Percentiles rank a stretch among this genome's conserved stretches.
phyloP scores from a whole-genome alignment of 2,888 invertebrate species.

The Malthinus flaveolus region DNA sequence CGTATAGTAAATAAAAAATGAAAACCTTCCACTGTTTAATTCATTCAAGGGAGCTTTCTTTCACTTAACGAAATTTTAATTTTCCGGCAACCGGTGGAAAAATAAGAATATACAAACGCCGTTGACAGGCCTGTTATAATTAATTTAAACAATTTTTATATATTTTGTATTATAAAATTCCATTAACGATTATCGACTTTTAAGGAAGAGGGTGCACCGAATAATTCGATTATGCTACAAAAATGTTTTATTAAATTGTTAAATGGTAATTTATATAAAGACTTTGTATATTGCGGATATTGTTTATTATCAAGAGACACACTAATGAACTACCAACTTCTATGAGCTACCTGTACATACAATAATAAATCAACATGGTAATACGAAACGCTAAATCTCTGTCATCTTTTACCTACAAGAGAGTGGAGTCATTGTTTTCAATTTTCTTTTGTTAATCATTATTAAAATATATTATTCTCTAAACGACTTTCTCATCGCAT shows the following conservation, averaged over 20 bases:
- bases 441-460: constrained; percentile 1
- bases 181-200: too few relatives aligned
- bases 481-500: not conserved
- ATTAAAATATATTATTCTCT: not conserved
- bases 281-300: constrained; percentile 3
- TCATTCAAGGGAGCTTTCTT: too few relatives aligned
- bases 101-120: too few relatives aligned
- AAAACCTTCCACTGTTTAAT: too few relatives aligned
- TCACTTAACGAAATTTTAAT: too few relatives aligned
- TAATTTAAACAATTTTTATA: too few relatives aligned
- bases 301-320: constrained; percentile 22
- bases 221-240: too few relatives aligned
- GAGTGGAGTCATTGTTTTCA: not conserved
- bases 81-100: too few relatives aligned
- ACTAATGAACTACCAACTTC: constrained; percentile 33
- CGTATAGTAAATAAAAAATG: too few relatives aligned
- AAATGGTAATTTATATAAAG: constrained; percentile 1
- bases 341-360: constrained; percentile 32
- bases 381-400: constrained; percentile 23
- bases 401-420: constrained; percentile 20
- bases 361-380: constrained; percentile 33
- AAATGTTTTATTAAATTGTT: not conserved
- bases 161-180: too few relatives aligned
- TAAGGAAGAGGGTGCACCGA: too few relatives aligned
- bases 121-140: too few relatives aligned